Base-by-base conservation (phyloP, 2,797 vertebrate species). In the Chaetodon trifasciatus region DNA sequence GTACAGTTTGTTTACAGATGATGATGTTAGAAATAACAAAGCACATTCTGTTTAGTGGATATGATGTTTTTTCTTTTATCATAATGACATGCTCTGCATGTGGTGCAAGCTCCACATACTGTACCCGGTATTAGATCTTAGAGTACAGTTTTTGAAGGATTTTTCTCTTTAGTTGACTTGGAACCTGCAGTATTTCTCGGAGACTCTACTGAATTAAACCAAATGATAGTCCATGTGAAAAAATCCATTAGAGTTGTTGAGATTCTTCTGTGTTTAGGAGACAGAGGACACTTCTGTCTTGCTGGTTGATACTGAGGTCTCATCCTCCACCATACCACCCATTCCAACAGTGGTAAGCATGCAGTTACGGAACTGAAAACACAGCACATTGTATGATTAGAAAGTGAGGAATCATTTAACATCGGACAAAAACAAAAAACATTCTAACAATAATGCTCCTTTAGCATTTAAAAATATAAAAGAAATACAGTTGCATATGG, bases 261-360 rank as follows among this genome's bases (percentile, higher is more conserved):
- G 17, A 76, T 46, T 10, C 4, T 49, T 32, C n/a, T n/a, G 63
- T 35, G 46, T 56, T 55, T 46, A 55, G 11, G 35, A 60, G 0
- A 12, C 16, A 28, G 55, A 94, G 19, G 95, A 96, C 69, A 96
- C 96, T 91, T 97, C 96, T 3, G 96, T 97, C 93, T 96, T 96
- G 94, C 95, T 96, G 79, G 95, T 76, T 53, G 95, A 95, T 5
- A 94, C 86, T 1, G 96, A 96, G 75, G 91, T 90, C 0, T 96
- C 96, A 24, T 96, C 95, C 1, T 96, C 96, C 53, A 95, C 96
- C 87, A 95, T 91, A 35, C 94, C 95, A 19, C 96, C 95, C 94
- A 97, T 96, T 70, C 96, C 95, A 0, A 97, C 87, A 0, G 95
- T 94, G 70, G 90, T 93, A 72, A 97, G 89, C 94, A 96, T 96